Evolutionary conservation across 1,140 invertebrate genomes (phyloP).

Genomic region (Euwallacea similis): DNA sequence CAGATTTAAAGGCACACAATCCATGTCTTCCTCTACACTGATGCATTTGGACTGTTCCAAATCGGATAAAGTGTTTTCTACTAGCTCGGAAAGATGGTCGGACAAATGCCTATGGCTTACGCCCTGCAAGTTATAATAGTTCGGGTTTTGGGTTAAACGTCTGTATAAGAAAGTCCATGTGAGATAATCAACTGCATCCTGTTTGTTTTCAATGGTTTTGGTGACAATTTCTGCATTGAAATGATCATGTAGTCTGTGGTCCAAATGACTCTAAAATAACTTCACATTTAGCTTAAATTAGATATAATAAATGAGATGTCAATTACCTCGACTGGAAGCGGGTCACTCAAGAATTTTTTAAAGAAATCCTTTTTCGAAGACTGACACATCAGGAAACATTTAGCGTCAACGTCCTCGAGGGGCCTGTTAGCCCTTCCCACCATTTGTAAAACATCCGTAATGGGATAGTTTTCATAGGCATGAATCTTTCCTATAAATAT

Average conservation of each 20-base stretch:
- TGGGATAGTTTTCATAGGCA: constrained; percentile 96
- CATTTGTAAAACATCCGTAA: constrained; percentile 98
- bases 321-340: constrained; percentile 93
- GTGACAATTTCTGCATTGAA: constrained; percentile 99
- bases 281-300: background rate
- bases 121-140: constrained; percentile 98
- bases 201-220: constrained; percentile 99
- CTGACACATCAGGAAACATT: constrained; percentile 96
- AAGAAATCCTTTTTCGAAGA: constrained; percentile 98
- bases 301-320: constrained; percentile 12
- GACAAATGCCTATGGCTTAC: constrained; percentile 96
- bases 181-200: constrained; percentile 98
- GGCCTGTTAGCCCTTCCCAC: constrained; percentile 90
- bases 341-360: constrained; percentile 98
- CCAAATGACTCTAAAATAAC: constrained; percentile 77
- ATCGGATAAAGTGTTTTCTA: constrained; percentile 94
- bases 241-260: constrained; percentile 97
- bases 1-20: constrained; percentile 92
- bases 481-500: constrained; percentile 68
- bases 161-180: constrained; percentile 99
- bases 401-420: constrained; percentile 88
- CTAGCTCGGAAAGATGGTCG: constrained; percentile 97
- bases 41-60: constrained; percentile 98
- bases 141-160: constrained; percentile 97
- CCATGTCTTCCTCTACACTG: constrained; percentile 97